Percentiles rank a stretch among this genome's conserved stretches.
Conservation (phyloP, 2,888 invertebrate species). For the Adelphocoris suturalis region DNA sequence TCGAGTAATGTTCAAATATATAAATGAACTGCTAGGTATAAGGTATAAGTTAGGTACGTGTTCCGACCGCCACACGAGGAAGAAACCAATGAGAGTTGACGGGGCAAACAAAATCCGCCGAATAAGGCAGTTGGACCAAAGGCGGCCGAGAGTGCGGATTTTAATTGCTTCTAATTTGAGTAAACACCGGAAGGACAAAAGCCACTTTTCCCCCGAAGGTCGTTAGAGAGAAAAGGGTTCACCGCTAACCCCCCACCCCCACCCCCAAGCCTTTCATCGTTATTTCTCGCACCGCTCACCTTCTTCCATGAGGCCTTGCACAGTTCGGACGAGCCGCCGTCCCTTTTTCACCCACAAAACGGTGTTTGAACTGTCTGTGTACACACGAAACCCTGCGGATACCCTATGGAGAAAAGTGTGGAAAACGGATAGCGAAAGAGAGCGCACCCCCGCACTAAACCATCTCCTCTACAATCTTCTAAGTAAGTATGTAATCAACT, state of each 20-base stretch:
- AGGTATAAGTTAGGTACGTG: too few relatives aligned
- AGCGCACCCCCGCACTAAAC: neutral
- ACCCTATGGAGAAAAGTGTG: conserved; percentile 27
- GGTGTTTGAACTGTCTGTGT: conserved; percentile 43
- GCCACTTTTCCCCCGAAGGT: conserved; percentile 29
- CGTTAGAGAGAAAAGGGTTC: conserved; percentile 41
- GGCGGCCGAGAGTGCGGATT: conserved; percentile 37
- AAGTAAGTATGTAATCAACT: conserved; percentile 65
- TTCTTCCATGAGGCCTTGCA: neutral
- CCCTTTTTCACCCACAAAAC: conserved; percentile 8
- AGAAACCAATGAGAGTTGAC: neutral
- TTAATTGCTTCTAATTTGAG: conserved; percentile 60
- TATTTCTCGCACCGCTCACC: neutral
- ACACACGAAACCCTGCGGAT: conserved; percentile 25
- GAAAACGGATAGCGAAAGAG: neutral
- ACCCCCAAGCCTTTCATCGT: neutral
- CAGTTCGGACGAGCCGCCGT: neutral
- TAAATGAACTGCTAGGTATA: too few relatives aligned
- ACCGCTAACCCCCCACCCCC: neutral
- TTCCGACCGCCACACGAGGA: neutral
- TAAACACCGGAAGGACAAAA: conserved; percentile 48
- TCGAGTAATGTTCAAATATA: too few relatives aligned
- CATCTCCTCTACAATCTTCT: conserved; percentile 59
- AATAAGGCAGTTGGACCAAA: conserved; percentile 13
- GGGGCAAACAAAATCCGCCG: neutral